These are phyloP conservation scores for Dipodomys ordii DNA, from an alignment of 2,113 vertebrate genomes.

Conservation along the genomic window DNA sequence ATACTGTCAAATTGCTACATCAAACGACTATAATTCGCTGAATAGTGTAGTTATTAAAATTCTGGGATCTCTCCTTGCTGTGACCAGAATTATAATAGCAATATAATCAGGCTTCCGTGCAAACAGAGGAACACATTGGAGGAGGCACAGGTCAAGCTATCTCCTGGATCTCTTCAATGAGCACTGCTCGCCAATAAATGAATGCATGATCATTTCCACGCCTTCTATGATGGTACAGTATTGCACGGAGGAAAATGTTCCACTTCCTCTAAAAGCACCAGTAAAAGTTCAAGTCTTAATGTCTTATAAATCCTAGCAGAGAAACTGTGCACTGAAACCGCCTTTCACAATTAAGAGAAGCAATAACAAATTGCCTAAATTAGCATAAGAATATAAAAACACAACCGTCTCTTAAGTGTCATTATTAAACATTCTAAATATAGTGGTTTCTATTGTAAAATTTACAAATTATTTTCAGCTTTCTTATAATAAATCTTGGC, in stretches of 20 bases:
- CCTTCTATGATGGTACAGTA: conserved; percentile 9
- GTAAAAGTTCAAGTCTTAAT: conserved; percentile 66
- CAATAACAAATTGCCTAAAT: conserved; percentile 78
- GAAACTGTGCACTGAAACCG: conserved; percentile 68
- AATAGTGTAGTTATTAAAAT: conserved; percentile 75
- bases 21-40: conserved; percentile 11
- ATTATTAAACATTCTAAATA: conserved; percentile 78
- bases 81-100: conserved; percentile 63
- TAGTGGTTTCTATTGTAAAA: conserved; percentile 78
- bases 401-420: conserved; percentile 73
- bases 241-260: conserved; percentile 40
- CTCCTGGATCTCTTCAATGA: neutral
- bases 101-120: conserved; percentile 41
- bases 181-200: conserved; percentile 54
- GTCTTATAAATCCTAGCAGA: conserved; percentile 65
- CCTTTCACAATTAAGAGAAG: conserved; percentile 79
- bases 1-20: conserved; percentile 66
- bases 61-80: conserved; percentile 40
- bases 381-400: conserved; percentile 80
- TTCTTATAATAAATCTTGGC: conserved; percentile 79
- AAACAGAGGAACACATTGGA: conserved; percentile 51
- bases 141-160: neutral
- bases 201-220: conserved; percentile 15
- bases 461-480: conserved; percentile 76
- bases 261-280: conserved; percentile 58